Evolutionary conservation across 2,113 vertebrate species (phyloP), one percentile per base, ranked within the genome.

Genomic region (Mobula birostris): DNA sequence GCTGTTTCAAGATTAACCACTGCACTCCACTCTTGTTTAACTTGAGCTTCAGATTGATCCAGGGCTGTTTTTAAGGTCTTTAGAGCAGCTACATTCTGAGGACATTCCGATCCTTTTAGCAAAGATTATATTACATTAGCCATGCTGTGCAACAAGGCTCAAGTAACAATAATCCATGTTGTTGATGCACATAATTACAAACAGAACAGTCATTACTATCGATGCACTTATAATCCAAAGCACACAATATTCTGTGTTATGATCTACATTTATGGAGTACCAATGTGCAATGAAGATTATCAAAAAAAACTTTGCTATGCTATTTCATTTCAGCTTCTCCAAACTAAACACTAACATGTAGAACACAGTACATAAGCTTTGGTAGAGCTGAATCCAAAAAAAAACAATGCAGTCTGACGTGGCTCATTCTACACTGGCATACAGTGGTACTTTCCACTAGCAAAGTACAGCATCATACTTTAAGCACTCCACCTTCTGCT

Each of bases 1-100:
- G 96, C 95, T 40, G 97, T 95, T 6, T 95, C 95, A 17, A 96
- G 94, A 87, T 98, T 97, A 0, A 95, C 95, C 3, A 99, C 93
- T 0, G 95, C 95, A 0, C 95, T 95, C 94, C 95, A 94, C 2
- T 97, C 94, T 1, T 95, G 94, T 11, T 94, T 96, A 94, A 97
- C 95, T 36, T 97, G 95, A 27, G 94, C 88, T 95, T 98, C 98
- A 2, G 97, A 95, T 27, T 96, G 96, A 0, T 88, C 66, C 94
- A 98, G 94, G 0, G 0, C 0, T 0, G 95, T 95, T 94, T 96
- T 96, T 95, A 97, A 94, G 19, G 8, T 94, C 95, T 96, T 96
- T 96, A 98, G 79, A 2, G 94, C 95, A 76, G 96, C 95, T 94
- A 97, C 2, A 0, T 95, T 96, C 0, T 96, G 96, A 2, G 95